Conservation (phyloP, 2,797 vertebrate species). For the Lithobates sylvaticus region DNA sequence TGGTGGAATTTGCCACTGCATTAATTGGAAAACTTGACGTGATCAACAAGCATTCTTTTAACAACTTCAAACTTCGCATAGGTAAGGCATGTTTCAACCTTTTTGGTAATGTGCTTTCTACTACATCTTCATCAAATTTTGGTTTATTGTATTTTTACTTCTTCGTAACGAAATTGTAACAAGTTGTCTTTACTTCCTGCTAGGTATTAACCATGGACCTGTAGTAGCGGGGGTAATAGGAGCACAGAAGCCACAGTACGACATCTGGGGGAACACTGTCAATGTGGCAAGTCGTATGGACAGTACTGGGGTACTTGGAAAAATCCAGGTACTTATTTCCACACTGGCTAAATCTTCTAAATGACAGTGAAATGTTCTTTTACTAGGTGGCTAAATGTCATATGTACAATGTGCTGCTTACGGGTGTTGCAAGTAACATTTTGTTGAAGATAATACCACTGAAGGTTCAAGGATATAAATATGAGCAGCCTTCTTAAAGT, state of each 20-base stretch:
- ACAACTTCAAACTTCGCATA: slow-evolving; percentile 88
- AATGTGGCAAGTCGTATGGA: slow-evolving; percentile 94
- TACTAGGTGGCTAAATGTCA: too few relatives aligned
- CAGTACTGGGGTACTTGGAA: slow-evolving; percentile 86
- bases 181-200: neutral
- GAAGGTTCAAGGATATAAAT: too few relatives aligned
- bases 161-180: neutral
- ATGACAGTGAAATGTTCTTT: too few relatives aligned
- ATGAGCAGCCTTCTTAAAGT: too few relatives aligned
- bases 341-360: too few relatives aligned
- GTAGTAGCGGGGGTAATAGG: slow-evolving; percentile 92
- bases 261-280: slow-evolving; percentile 92
- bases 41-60: slow-evolving; percentile 91
- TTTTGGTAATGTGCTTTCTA: neutral
- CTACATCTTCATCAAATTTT: neutral
- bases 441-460: too few relatives aligned
- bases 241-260: slow-evolving; percentile 90
- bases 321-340: slow-evolving; percentile 81
- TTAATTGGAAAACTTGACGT: slow-evolving; percentile 83
- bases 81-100: slow-evolving; percentile 75
- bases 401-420: too few relatives aligned
- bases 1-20: slow-evolving; percentile 89
- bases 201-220: slow-evolving; percentile 88
- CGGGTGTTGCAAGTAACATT: too few relatives aligned
- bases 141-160: neutral